Percentiles rank a stretch among this genome's conserved stretches.
Conservation (phyloP, 2,797 vertebrate genomes). For the Babyrousa celebensis region DNA sequence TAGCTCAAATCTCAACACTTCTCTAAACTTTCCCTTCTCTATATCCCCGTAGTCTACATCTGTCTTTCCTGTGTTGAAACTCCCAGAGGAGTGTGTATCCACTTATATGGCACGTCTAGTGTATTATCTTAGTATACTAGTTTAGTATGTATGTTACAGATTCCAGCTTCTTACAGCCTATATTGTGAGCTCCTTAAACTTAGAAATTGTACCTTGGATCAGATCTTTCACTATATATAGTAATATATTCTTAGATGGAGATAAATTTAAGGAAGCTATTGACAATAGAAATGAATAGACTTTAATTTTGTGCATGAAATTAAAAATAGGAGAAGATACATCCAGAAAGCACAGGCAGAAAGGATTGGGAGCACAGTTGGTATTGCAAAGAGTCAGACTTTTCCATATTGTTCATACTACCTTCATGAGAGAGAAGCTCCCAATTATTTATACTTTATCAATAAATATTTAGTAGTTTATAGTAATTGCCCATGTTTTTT, state of each 20-base stretch:
- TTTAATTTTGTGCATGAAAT: conserved; percentile 62
- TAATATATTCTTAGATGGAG: conserved; percentile 60
- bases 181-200: conserved; percentile 52
- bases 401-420: conserved; percentile 24
- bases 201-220: conserved; percentile 63
- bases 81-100: not conserved
- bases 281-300: conserved; percentile 58
- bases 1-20: not conserved
- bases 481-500: conserved; percentile 52
- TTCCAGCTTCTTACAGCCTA: not conserved
- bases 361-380: not conserved
- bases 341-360: not conserved
- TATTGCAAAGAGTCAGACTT: conserved; percentile 9
- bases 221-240: conserved; percentile 61
- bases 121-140: not conserved
- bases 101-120: not conserved
- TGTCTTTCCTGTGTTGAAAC: not conserved
- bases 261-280: conserved; percentile 68
- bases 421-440: conserved; percentile 19
- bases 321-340: conserved; percentile 60
- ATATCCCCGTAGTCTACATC: not conserved
- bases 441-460: conserved; percentile 32
- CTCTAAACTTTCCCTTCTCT: conserved; percentile 42
- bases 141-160: not conserved
- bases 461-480: conserved; percentile 60